These are phyloP conservation scores for Zaprionus lineosus DNA, from an alignment of 2,888 invertebrate species.

Conservation along the genomic window DNA sequence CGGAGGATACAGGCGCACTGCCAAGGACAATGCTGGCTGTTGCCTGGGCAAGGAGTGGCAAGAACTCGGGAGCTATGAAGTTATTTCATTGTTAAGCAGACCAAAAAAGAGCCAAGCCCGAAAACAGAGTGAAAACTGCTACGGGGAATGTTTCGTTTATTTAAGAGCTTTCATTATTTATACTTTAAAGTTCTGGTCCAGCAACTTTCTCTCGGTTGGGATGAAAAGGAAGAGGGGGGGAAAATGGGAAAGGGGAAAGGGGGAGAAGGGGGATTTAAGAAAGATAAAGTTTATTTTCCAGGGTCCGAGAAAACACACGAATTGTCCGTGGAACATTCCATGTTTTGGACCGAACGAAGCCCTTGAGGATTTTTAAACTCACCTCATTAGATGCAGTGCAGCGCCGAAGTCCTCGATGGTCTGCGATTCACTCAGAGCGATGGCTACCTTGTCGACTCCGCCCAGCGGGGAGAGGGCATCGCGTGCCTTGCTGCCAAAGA, in stretches of 20 bases:
- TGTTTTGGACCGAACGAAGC: too few relatives aligned
- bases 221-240: too few relatives aligned
- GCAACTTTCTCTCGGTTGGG: constrained; percentile 10
- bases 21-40: constrained; percentile 50
- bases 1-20: constrained; percentile 41
- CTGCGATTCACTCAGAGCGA: constrained; percentile 95
- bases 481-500: constrained; percentile 96
- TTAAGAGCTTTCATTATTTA: constrained; percentile 72
- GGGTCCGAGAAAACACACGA: constrained; percentile 21
- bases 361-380: too few relatives aligned
- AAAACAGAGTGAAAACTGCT: constrained; percentile 45
- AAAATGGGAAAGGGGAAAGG: too few relatives aligned
- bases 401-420: constrained; percentile 94
- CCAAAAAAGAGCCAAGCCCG: neutral
- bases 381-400: constrained; percentile 83
- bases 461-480: constrained; percentile 95
- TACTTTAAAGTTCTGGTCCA: constrained; percentile 24
- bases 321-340: too few relatives aligned
- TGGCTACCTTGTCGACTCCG: constrained; percentile 97
- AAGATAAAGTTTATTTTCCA: constrained; percentile 32
- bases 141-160: constrained; percentile 49
- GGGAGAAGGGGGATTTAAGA: constrained; percentile 49
- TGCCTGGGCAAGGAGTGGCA: constrained; percentile 6
- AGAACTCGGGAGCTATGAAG: neutral
- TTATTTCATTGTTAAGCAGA: constrained; percentile 8